Percentiles rank a stretch among this genome's conserved stretches.
These are phyloP conservation scores for Hesperia comma DNA, from an alignment of 2,888 invertebrate genomes.

Conservation along the genomic window DNA sequence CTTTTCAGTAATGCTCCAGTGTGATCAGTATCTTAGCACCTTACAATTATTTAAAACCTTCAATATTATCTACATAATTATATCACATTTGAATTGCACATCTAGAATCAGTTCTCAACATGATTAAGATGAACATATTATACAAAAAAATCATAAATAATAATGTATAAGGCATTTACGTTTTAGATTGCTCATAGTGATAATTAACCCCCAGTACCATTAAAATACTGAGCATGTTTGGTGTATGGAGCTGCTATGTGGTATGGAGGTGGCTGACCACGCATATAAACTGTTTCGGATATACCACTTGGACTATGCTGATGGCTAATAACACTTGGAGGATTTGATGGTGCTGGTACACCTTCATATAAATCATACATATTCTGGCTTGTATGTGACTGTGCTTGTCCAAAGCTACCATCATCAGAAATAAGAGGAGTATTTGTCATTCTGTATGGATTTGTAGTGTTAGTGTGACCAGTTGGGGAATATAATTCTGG, in stretches of 20 bases:
- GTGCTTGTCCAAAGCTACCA: slow-evolving; percentile 76
- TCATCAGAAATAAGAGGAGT: slow-evolving; percentile 79
- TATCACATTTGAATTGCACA: slow-evolving; percentile 82
- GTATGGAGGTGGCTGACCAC: slow-evolving; percentile 90
- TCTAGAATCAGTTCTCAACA: slow-evolving; percentile 62
- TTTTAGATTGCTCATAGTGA: slow-evolving; percentile 35
- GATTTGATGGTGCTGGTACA: slow-evolving; percentile 69
- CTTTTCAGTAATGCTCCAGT: slow-evolving; percentile 56
- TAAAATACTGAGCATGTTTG: slow-evolving; percentile 89
- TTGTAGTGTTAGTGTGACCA: slow-evolving; percentile 78
- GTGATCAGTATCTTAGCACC: slow-evolving; percentile 75
- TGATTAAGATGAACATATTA: slow-evolving; percentile 58
- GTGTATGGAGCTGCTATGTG: slow-evolving; percentile 93
- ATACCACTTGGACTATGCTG: slow-evolving; percentile 71
- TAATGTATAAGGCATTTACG: slow-evolving; percentile 21
- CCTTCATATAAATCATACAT: slow-evolving; percentile 79
- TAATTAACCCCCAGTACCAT: slow-evolving; percentile 79
- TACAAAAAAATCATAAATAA: slow-evolving; percentile 51
- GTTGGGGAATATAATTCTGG: slow-evolving; percentile 79
- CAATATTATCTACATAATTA: slow-evolving; percentile 57
- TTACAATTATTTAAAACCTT: slow-evolving; percentile 65
- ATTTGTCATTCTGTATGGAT: slow-evolving; percentile 79
- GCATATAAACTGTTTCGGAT: slow-evolving; percentile 67
- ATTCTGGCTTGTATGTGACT: slow-evolving; percentile 75
- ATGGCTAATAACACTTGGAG: slow-evolving; percentile 70